A percentile compares a stretch with the other conserved stretches of the same genome.
Evolutionary conservation across 1,140 invertebrate species (phyloP).

Genomic region (Varroa destructor): DNA sequence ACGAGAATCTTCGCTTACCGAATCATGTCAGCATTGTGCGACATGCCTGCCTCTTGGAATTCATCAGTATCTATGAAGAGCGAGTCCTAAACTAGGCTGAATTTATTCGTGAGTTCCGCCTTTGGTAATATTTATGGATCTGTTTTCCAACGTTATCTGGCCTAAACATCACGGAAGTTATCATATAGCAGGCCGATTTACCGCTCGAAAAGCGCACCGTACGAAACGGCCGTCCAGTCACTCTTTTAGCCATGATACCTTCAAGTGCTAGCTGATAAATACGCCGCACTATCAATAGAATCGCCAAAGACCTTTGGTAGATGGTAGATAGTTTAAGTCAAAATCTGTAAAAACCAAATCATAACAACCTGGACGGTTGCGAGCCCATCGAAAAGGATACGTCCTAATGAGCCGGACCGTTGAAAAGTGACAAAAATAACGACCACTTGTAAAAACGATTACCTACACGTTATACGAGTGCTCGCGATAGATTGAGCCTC

Average conservation of each 20-base stretch:
- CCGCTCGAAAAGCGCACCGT: conserved; percentile 1
- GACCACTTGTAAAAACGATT: too few relatives aligned
- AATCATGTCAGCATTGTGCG: conserved; percentile 74
- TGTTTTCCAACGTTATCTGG: conserved; percentile 35
- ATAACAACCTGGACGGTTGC: too few relatives aligned
- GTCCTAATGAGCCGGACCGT: too few relatives aligned
- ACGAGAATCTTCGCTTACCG: conserved; percentile 55
- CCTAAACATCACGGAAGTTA: conserved; percentile 2
- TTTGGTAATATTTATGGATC: conserved; percentile 52
- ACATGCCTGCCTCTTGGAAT: conserved; percentile 56
- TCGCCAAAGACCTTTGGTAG: not conserved
- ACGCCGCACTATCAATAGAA: not conserved
- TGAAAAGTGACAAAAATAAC: too few relatives aligned
- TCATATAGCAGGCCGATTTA: not conserved
- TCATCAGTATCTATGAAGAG: conserved; percentile 43
- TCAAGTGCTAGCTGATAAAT: not conserved
- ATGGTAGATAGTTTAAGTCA: not conserved
- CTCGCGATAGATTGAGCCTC: too few relatives aligned
- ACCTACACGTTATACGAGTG: too few relatives aligned
- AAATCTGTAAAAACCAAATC: too few relatives aligned
- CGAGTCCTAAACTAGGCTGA: conserved; percentile 52
- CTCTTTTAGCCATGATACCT: not conserved
- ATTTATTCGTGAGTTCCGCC: conserved; percentile 52
- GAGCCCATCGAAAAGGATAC: too few relatives aligned
- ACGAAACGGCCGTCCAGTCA: not conserved